These are phyloP conservation scores for Drosophila barbarae DNA, from an alignment of 2,888 invertebrate genomes.

Conservation along the genomic window DNA sequence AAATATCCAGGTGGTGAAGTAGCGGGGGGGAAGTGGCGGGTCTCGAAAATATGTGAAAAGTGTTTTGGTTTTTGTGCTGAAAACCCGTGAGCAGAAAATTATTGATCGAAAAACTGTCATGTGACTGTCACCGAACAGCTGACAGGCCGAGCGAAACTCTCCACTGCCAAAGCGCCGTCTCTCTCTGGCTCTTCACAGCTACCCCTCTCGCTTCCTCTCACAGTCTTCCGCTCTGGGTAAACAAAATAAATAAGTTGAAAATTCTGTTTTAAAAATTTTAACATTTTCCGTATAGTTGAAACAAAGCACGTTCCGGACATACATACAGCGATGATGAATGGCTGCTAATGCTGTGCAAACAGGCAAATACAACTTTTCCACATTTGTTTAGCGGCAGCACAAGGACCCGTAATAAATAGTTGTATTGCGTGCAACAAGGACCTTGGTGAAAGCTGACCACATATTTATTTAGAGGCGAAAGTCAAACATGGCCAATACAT, in stretches of 20 bases:
- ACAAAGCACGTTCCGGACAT: constrained; percentile 21
- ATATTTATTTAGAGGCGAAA: constrained; percentile 55
- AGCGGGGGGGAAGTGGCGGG: not conserved
- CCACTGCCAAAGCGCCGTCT: constrained; percentile 42
- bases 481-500: constrained; percentile 53
- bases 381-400: constrained; percentile 22
- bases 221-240: constrained; percentile 49
- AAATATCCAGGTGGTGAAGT: constrained; percentile 17
- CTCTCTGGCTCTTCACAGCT: constrained; percentile 4
- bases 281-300: constrained; percentile 1
- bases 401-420: constrained; percentile 61
- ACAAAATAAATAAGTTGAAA: constrained; percentile 57
- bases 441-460: constrained; percentile 57
- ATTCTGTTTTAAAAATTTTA: constrained; percentile 15
- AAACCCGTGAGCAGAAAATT: constrained; percentile 78
- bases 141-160: constrained; percentile 66
- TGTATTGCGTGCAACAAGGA: constrained; percentile 62
- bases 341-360: constrained; percentile 14
- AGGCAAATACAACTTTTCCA: constrained; percentile 9
- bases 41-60: constrained; percentile 53
- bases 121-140: constrained; percentile 80
- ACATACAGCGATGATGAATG: constrained; percentile 8
- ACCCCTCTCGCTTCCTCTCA: constrained; percentile 12
- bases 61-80: constrained; percentile 57
- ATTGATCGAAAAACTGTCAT: constrained; percentile 79